Evolutionary conservation across 2,113 vertebrate genomes (phyloP).

Genomic region (Serilophus lunatus): DNA sequence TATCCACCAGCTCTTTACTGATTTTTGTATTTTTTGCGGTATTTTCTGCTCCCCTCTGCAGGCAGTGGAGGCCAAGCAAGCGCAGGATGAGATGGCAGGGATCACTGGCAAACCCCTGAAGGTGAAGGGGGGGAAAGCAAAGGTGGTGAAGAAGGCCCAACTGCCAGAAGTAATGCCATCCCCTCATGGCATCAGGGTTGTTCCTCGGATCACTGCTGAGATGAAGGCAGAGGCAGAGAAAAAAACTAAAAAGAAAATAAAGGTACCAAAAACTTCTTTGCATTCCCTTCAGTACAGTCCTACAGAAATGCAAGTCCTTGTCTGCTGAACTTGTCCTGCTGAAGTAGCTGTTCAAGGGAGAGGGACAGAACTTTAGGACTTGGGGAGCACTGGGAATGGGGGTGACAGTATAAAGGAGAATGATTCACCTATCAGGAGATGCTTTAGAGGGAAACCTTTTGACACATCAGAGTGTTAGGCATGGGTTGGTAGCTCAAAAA

Average conservation of each 20-base stretch:
- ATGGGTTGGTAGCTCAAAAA: background rate
- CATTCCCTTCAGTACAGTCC: background rate
- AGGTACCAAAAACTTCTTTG: conserved; percentile 71
- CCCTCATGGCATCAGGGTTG: conserved; percentile 82
- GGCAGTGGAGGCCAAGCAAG: conserved; percentile 83
- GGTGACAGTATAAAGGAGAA: background rate
- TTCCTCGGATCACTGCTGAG: conserved; percentile 85
- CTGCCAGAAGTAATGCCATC: conserved; percentile 86
- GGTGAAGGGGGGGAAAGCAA: conserved; percentile 76
- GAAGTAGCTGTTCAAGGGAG: background rate
- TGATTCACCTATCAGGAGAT: background rate
- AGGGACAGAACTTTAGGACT: background rate
- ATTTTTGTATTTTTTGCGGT: background rate
- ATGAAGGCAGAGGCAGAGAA: conserved; percentile 92
- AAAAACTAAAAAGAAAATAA: conserved; percentile 82
- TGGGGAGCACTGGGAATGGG: background rate
- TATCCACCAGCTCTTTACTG: background rate
- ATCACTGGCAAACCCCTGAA: conserved; percentile 68
- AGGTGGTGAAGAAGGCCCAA: conserved; percentile 75
- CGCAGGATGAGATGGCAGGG: conserved; percentile 62
- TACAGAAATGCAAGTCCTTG: background rate
- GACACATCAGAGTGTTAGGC: background rate
- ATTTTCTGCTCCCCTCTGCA: background rate
- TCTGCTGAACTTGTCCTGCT: background rate
- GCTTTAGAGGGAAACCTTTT: background rate